Evolutionary conservation across 2,113 vertebrate genomes (phyloP).

Genomic region (Scartelaos histophorus): DNA sequence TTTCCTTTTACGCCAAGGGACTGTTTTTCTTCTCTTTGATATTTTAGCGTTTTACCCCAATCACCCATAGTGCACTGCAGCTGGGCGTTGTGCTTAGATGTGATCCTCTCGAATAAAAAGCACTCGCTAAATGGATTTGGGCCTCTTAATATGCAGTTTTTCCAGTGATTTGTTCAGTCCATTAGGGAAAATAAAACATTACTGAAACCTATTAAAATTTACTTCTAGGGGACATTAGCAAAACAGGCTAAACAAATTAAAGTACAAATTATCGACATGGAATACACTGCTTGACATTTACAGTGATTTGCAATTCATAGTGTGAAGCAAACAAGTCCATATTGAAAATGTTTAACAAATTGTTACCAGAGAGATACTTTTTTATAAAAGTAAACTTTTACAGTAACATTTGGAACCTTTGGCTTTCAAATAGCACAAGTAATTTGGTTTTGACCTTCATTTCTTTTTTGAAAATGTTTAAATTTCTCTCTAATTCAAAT

Average conservation of each 20-base stretch:
- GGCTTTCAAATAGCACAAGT: too few relatives aligned
- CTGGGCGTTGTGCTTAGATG: neutral
- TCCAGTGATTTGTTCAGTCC: conserved; percentile 1
- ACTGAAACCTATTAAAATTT: conserved; percentile 8
- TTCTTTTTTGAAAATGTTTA: too few relatives aligned
- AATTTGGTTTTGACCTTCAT: too few relatives aligned
- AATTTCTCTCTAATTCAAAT: too few relatives aligned
- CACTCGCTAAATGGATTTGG: conserved; percentile 6
- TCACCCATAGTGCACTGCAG: conserved; percentile 2
- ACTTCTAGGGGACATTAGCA: neutral
- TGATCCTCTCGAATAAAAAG: conserved; percentile 2
- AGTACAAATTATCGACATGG: neutral
- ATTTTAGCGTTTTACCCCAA: conserved; percentile 1
- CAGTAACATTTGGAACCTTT: too few relatives aligned
- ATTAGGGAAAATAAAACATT: conserved; percentile 16
- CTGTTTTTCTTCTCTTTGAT: neutral
- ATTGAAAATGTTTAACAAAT: too few relatives aligned
- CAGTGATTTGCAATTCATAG: neutral
- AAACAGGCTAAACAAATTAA: conserved; percentile 1
- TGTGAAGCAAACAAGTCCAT: neutral
- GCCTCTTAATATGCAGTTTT: conserved; percentile 12
- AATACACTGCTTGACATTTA: neutral
- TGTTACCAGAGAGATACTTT: too few relatives aligned
- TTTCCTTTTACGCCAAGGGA: neutral
- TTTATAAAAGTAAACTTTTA: too few relatives aligned